Evolutionary conservation across 2,113 vertebrate species (phyloP).

Genomic region (Nesoenas mayeri): DNA sequence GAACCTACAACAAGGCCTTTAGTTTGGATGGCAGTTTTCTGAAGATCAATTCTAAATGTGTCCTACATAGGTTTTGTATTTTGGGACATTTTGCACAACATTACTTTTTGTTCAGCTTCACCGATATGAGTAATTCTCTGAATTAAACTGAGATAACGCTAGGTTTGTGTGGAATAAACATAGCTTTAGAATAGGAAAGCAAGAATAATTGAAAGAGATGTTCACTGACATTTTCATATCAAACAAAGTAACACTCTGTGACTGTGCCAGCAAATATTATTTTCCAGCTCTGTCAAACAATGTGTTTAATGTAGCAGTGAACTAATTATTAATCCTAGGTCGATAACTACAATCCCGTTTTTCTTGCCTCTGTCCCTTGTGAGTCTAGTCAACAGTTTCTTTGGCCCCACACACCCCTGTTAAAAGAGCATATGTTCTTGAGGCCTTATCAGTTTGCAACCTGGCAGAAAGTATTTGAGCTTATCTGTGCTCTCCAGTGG

Average conservation of each 20-base stretch:
- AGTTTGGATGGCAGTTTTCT: not conserved
- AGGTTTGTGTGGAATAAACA: constrained; percentile 21
- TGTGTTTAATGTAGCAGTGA: constrained; percentile 24
- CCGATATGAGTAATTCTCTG: not conserved
- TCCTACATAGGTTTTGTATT: not conserved
- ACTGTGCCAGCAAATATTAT: constrained; percentile 37
- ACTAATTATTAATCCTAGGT: constrained; percentile 28
- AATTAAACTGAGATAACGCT: constrained; percentile 14
- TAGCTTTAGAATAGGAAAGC: not conserved
- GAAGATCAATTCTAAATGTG: not conserved
- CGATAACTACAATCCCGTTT: constrained; percentile 5
- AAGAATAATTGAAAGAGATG: constrained; percentile 55
- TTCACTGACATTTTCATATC: constrained; percentile 64
- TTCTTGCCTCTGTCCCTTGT: not conserved
- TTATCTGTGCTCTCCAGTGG: constrained; percentile 38
- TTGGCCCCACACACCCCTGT: not conserved
- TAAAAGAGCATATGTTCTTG: not conserved
- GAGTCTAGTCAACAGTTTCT: not conserved
- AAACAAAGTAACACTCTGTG: constrained; percentile 59
- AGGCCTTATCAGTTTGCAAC: not conserved
- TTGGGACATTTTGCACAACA: not conserved
- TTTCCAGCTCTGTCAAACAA: constrained; percentile 49
- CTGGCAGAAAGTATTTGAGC: not conserved
- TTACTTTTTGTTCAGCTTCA: constrained; percentile 14
- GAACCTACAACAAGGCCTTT: not conserved